Evolutionary conservation across 1,140 invertebrate genomes (phyloP).

Genomic region (Drosophila equinoxialis): DNA sequence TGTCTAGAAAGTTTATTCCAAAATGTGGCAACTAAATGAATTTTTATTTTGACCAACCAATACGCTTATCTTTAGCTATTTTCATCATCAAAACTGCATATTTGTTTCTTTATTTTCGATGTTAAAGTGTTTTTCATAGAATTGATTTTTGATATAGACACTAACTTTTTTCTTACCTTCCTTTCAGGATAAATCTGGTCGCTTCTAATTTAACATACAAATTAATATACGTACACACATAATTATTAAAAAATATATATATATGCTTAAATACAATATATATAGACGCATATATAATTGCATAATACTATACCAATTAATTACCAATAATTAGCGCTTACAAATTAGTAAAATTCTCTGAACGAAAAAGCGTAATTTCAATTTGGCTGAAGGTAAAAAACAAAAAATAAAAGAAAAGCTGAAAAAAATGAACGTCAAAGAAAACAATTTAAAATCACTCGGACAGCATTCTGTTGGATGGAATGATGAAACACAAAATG

Average conservation of each 20-base stretch:
- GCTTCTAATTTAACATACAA: slow-evolving; percentile 74
- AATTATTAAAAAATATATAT: slow-evolving; percentile 31
- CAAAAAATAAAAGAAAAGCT: not conserved
- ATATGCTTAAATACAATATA: slow-evolving; percentile 45
- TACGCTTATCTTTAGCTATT: too few species aligned
- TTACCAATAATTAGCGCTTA: slow-evolving; percentile 74
- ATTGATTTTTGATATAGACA: not conserved
- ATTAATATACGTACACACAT: slow-evolving; percentile 29
- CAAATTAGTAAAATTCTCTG: slow-evolving; percentile 74
- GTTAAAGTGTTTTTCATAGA: too few species aligned
- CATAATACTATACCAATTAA: slow-evolving; percentile 62
- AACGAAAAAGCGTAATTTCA: slow-evolving; percentile 21
- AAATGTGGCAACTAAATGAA: too few species aligned
- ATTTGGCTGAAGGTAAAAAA: slow-evolving; percentile 10
- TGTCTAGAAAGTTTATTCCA: not conserved
- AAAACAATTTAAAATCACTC: slow-evolving; percentile 5
- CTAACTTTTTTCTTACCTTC: not conserved
- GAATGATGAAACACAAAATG: slow-evolving; percentile 27
- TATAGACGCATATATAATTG: slow-evolving; percentile 56
- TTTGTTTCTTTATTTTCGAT: too few species aligned
- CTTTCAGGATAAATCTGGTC: slow-evolving; percentile 77
- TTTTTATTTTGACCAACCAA: too few species aligned
- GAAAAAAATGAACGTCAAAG: not conserved
- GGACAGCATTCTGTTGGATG: slow-evolving; percentile 1
- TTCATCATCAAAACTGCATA: too few species aligned